Conservation (phyloP, 2,888 invertebrate genomes). For the Dysmachus trigonus region DNA sequence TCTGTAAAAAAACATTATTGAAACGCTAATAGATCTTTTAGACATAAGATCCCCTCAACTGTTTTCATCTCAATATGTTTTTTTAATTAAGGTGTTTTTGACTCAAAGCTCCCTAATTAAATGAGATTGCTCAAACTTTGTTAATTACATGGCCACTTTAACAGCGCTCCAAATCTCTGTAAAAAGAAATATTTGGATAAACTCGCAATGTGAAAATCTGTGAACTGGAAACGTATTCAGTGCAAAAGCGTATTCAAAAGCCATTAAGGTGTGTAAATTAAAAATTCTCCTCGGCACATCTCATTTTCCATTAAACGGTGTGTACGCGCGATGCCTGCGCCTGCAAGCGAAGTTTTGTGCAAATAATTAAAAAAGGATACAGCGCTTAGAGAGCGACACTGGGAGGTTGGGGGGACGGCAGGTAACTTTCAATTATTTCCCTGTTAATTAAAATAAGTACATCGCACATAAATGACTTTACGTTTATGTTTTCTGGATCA, state of each 20-base stretch:
- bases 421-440: not conserved
- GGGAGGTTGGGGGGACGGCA: not conserved
- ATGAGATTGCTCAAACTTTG: not conserved
- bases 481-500: not conserved
- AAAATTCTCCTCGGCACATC: not conserved
- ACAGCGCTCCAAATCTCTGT: not conserved
- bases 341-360: not conserved
- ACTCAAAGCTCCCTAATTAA: not conserved
- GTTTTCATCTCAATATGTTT: not conserved
- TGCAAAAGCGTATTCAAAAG: not conserved
- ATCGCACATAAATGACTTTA: not conserved
- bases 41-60: not conserved
- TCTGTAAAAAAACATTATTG: too few relatives aligned
- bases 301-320: not conserved
- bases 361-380: not conserved
- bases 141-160: not conserved
- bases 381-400: not conserved
- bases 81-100: not conserved
- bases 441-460: slow-evolving; percentile 30
- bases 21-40: not conserved
- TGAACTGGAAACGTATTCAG: not conserved
- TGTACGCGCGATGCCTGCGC: not conserved
- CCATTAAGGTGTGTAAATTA: not conserved
- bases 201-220: not conserved
- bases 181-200: not conserved